These are phyloP conservation scores for Didymodactylos carnosus DNA, from an alignment of 2,888 invertebrate species.

Conservation along the genomic window DNA sequence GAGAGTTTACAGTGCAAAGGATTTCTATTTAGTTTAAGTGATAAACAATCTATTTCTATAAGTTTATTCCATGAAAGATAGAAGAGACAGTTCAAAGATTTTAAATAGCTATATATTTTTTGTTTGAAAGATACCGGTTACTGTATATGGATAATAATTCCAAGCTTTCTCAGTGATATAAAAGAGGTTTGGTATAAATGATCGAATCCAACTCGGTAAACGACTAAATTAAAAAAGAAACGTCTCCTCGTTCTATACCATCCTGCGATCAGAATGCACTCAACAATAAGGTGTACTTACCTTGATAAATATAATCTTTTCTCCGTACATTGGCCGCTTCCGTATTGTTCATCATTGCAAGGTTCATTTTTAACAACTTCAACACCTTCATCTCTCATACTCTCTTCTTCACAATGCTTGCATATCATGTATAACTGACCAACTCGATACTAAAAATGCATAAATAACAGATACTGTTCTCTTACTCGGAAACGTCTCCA, in stretches of 20 bases:
- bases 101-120: too few species aligned
- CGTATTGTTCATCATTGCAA: constrained; percentile 56
- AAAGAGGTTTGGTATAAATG: constrained; percentile 66
- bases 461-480: neutral
- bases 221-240: constrained; percentile 44
- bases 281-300: constrained; percentile 39
- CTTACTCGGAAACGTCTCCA: too few species aligned
- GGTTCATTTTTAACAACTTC: constrained; percentile 66
- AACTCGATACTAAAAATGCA: constrained; percentile 53
- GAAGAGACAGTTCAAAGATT: too few species aligned
- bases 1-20: too few species aligned
- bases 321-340: constrained; percentile 67
- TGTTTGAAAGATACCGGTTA: constrained; percentile 45
- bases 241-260: too few species aligned
- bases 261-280: too few species aligned
- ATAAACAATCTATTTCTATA: too few species aligned
- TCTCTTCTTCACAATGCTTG: constrained; percentile 72
- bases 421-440: constrained; percentile 87
- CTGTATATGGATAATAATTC: constrained; percentile 78
- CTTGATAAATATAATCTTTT: constrained; percentile 70
- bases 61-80: too few species aligned
- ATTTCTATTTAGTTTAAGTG: too few species aligned
- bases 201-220: constrained; percentile 69
- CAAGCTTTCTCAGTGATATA: constrained; percentile 80
- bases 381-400: constrained; percentile 68